Percentiles rank a stretch among this genome's conserved stretches.
Conservation (phyloP, 2,113 vertebrate species). For the Salvelinus sp. region DNA sequence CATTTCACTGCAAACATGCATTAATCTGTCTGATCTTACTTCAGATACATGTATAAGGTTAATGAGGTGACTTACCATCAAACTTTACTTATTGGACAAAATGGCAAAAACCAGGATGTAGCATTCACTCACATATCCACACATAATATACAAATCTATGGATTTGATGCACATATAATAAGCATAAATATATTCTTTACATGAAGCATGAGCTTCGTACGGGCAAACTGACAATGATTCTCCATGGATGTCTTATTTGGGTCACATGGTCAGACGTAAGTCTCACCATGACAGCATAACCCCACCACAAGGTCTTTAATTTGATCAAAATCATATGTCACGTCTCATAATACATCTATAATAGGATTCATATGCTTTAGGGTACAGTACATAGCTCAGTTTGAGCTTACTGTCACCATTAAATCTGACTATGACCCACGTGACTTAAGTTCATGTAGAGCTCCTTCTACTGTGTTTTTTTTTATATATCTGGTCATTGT, state of each 20-base stretch:
- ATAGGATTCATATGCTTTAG: background rate
- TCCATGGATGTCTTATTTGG: too few relatives aligned
- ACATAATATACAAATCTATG: background rate
- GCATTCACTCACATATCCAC: background rate
- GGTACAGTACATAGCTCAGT: background rate
- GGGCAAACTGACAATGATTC: too few relatives aligned
- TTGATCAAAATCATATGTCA: too few relatives aligned
- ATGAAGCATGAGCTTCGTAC: too few relatives aligned
- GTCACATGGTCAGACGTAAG: too few relatives aligned
- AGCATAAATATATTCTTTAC: too few relatives aligned
- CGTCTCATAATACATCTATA: background rate
- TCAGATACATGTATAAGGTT: background rate
- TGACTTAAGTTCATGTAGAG: too few relatives aligned
- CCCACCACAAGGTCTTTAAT: too few relatives aligned
- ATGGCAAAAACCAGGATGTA: background rate
- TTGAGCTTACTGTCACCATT: background rate
- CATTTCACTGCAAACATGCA: conserved; percentile 23
- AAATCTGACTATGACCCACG: background rate
- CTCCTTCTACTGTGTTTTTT: background rate
- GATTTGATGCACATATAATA: background rate
- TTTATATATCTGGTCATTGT: background rate
- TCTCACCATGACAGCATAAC: too few relatives aligned
- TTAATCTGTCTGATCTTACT: conserved; percentile 12
- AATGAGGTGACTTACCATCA: conserved; percentile 19
- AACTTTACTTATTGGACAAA: background rate